Conservation (phyloP, 2,797 vertebrate genomes). For the Cercopithecus neglectus region DNA sequence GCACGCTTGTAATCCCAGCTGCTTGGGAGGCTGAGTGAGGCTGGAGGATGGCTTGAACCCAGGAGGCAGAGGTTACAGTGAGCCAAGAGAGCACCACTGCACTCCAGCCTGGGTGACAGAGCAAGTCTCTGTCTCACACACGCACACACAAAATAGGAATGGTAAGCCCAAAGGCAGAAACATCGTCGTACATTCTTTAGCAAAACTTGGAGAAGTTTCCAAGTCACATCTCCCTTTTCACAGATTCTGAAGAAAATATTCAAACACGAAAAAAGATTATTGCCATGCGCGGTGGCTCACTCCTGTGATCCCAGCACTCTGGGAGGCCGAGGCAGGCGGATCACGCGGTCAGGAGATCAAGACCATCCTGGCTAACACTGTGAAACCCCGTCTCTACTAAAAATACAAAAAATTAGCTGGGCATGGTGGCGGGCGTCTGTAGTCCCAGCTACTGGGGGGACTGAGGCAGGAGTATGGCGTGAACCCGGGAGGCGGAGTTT, state of each 20-base stretch:
- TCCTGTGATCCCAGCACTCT: no score
- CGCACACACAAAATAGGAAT: background rate
- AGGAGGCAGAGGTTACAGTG: background rate
- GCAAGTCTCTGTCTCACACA: background rate
- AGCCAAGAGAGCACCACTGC: background rate
- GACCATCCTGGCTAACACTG: no score
- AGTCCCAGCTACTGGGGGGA: no score
- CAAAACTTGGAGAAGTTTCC: background rate
- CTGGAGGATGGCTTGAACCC: background rate
- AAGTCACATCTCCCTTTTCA: background rate
- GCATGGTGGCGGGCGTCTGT: no score
- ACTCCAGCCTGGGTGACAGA: background rate
- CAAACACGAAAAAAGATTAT: background rate
- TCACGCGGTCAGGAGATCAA: no score
- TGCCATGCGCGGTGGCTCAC: no score
- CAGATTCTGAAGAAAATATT: background rate
- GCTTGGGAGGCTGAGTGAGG: background rate
- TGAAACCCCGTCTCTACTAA: no score
- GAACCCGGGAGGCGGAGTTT: no score
- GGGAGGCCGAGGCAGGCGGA: no score
- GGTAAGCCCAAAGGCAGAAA: background rate
- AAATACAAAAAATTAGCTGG: no score
- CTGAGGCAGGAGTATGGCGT: no score
- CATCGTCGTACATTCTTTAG: rapidly evolving
- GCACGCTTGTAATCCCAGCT: background rate